Evolutionary conservation across 2,888 invertebrate species (phyloP).

Genomic region (Chrysopilus asiliformis): DNA sequence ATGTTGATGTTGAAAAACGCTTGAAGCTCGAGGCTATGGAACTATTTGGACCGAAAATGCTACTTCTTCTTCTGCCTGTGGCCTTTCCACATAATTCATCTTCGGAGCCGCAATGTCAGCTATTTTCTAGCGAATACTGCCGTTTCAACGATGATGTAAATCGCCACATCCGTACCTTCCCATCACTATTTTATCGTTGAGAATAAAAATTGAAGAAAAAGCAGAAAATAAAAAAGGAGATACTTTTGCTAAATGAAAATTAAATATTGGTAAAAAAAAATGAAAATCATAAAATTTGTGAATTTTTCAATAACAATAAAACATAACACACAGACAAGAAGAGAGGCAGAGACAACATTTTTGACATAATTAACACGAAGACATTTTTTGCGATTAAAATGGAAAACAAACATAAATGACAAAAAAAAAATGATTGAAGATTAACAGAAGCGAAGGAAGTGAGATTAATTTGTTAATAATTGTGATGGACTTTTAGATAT

Average conservation of each 20-base stretch:
- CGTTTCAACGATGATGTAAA: conserved; percentile 21
- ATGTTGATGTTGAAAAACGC: conserved; percentile 7
- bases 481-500: no score
- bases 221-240: no score
- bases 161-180: conserved; percentile 24
- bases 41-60: conserved; percentile 3
- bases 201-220: conserved; percentile 6
- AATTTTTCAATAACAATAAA: conserved; percentile 2
- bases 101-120: conserved; percentile 16
- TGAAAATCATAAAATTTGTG: conserved; percentile 3
- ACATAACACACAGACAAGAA: neutral
- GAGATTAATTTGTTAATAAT: no score
- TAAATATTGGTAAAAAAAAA: conserved; percentile 4
- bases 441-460: no score
- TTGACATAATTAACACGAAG: no score
- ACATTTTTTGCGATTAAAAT: no score
- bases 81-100: no score
- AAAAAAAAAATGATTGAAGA: no score
- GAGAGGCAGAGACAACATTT: neutral
- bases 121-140: conserved; percentile 20
- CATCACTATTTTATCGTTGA: conserved; percentile 18
- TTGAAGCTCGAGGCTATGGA: conserved; percentile 7
- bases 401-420: no score
- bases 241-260: no score
- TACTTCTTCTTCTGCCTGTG: no score